Evolutionary conservation across 2,797 vertebrate species (phyloP), one percentile per base, ranked within the genome.

Genomic region (Salmo trutta): DNA sequence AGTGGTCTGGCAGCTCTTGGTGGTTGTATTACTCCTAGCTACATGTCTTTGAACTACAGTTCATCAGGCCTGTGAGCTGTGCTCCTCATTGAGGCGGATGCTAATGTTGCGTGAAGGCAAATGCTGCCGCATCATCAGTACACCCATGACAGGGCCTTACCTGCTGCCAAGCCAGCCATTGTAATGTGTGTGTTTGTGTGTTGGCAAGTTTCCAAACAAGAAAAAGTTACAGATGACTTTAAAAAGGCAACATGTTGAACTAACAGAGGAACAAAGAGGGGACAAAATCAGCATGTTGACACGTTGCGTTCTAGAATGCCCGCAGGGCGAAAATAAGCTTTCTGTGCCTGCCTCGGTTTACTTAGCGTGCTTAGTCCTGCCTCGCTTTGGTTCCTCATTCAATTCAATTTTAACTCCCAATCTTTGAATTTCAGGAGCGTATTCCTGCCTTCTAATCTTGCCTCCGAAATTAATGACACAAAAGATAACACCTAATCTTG

Each of bases 71-170:
- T 84, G 83, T 82, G 76, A 77, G 54, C 81, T 75, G 52, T 72
- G 82, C 77, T 47, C 83, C 84, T 88, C 82, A 87, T 77, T 81
- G 81, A 85, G 86, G 86, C 83, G 81, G 84, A 88, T 81, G 86
- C 82, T 92, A 93, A 93, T 92, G 92, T 92, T 81, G 88, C 81
- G 77, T 90, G 88, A 91, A 91, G 82, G 85, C 78, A 85, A 91
- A 89, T 86, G 88, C 79, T 64, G 85, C 87, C 82, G 83, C 83
- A 86, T 92, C 90, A 91, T 91, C 91, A 86, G 84, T 90, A 92
- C 88, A 92, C 87, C 87, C 86, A 83, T 27, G 36, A 59, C 77
- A n/a, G 10, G 31, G 12, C 12, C 29, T 67, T 33, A 4, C 62
- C 21, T 88, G 68, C 87, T 83, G 88, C 90, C 52, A 86, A 85